Conservation (phyloP, 1,140 invertebrate genomes). For the Oscheius sp. region DNA sequence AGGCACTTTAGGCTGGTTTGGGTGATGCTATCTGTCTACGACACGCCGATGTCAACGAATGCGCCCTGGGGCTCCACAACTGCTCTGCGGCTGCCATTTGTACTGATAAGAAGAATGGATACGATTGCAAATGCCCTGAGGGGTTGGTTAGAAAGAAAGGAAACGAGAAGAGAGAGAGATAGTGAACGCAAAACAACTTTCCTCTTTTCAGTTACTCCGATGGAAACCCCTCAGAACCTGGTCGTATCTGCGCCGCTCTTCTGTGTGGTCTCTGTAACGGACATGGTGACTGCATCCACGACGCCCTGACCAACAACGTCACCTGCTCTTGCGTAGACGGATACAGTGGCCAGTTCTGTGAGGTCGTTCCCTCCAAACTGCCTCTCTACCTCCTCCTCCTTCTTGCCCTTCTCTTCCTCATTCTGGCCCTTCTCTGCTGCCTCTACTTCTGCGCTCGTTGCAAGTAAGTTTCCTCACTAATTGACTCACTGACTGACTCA, state of each 20-base stretch:
- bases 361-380: conserved; percentile 28
- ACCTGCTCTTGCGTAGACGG: conserved; percentile 42
- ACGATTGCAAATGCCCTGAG: conserved; percentile 41
- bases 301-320: conserved; percentile 31
- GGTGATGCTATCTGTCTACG: conserved; percentile 30
- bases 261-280: conserved; percentile 41
- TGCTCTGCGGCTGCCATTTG: conserved; percentile 41
- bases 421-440: conserved; percentile 43
- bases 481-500: background rate
- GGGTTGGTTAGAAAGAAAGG: no score
- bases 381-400: conserved; percentile 33
- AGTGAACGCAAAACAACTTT: background rate
- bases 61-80: conserved; percentile 41
- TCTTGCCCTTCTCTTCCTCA: conserved; percentile 43
- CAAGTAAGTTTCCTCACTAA: background rate
- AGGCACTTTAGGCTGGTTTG: conserved; percentile 17
- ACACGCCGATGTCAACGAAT: conserved; percentile 35
- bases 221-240: conserved; percentile 40
- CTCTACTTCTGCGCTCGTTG: conserved; percentile 31
- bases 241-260: conserved; percentile 38
- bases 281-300: conserved; percentile 45
- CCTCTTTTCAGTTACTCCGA: conserved; percentile 36
- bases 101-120: conserved; percentile 34
- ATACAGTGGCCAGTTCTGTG: conserved; percentile 41
- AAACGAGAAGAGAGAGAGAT: background rate